A percentile compares a stretch with the other conserved stretches of the same genome.
Conservation (phyloP, 2,888 invertebrate species). For the Lasioglossum malachurum region DNA sequence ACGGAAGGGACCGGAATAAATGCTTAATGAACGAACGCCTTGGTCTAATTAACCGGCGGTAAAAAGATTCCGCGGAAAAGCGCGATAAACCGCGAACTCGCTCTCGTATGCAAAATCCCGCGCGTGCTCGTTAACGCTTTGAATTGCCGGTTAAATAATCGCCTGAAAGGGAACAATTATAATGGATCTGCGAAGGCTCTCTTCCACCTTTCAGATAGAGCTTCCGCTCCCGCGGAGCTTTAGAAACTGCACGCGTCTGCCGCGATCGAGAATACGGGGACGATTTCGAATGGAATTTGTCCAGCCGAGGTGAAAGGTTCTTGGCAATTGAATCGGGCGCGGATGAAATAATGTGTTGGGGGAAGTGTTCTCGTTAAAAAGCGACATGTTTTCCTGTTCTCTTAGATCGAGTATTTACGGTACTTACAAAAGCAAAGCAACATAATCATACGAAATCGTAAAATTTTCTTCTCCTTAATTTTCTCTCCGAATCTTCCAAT, state of each 20-base stretch:
- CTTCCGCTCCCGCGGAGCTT: not conserved
- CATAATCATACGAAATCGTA: not conserved
- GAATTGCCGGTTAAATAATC: constrained; percentile 27
- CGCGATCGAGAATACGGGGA: not conserved
- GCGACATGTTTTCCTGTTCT: too few relatives aligned
- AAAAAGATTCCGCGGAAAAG: not conserved
- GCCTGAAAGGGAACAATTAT: constrained; percentile 30
- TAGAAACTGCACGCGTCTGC: not conserved
- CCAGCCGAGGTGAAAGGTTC: not conserved
- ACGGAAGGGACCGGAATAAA: not conserved
- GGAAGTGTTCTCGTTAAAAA: not conserved
- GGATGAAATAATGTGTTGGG: not conserved
- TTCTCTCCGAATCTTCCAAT: not conserved
- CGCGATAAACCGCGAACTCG: constrained; percentile 9
- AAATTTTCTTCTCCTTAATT: not conserved
- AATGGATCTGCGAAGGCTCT: constrained; percentile 1
- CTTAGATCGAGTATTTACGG: too few relatives aligned
- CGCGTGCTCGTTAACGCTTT: constrained; percentile 39
- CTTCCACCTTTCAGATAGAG: not conserved
- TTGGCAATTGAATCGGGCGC: not conserved
- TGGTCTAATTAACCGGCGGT: not conserved
- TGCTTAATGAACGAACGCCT: constrained; percentile 25
- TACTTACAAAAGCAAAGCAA: too few relatives aligned
- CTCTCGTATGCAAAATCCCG: not conserved
- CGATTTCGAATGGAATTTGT: not conserved